These are phyloP conservation scores for Pemphredon lugubris DNA, from an alignment of 2,888 invertebrate species.

Conservation along the genomic window DNA sequence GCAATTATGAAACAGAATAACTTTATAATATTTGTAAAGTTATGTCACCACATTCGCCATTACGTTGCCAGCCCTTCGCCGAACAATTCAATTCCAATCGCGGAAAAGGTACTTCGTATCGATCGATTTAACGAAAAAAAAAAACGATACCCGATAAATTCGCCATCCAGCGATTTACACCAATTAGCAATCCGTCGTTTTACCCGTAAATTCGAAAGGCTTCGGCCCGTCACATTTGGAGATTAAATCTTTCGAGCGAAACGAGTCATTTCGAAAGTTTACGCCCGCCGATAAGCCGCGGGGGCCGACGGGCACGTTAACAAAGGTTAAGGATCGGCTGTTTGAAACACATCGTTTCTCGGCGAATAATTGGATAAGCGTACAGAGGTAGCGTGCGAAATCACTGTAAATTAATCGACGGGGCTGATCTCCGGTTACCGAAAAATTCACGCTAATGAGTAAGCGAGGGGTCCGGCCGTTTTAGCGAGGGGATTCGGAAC, in stretches of 20 bases:
- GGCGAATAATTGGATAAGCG: slow-evolving; percentile 63
- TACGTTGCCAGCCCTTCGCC: too few relatives aligned
- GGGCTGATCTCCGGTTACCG: slow-evolving; percentile 52
- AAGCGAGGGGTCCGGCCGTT: slow-evolving; percentile 51
- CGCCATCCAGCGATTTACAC: too few relatives aligned
- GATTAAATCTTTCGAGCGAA: not conserved
- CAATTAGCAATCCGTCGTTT: not conserved
- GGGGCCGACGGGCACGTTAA: slow-evolving; percentile 30
- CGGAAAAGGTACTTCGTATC: too few relatives aligned
- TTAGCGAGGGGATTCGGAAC: slow-evolving; percentile 43
- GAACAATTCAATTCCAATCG: too few relatives aligned
- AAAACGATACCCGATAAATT: too few relatives aligned
- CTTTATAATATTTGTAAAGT: too few relatives aligned
- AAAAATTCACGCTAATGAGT: slow-evolving; percentile 70
- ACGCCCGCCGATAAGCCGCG: slow-evolving; percentile 19
- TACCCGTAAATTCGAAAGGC: not conserved
- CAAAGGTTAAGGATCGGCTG: slow-evolving; percentile 44
- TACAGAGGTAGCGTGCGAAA: slow-evolving; percentile 47
- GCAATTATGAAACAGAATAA: too few relatives aligned
- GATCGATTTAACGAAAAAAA: too few relatives aligned
- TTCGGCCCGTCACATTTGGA: not conserved
- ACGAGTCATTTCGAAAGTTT: slow-evolving; percentile 12
- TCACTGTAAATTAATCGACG: slow-evolving; percentile 62
- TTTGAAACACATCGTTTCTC: slow-evolving; percentile 34
- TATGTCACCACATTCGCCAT: too few relatives aligned